Conservation (phyloP, 1,140 invertebrate genomes). For the Arctopsyche grandis region DNA sequence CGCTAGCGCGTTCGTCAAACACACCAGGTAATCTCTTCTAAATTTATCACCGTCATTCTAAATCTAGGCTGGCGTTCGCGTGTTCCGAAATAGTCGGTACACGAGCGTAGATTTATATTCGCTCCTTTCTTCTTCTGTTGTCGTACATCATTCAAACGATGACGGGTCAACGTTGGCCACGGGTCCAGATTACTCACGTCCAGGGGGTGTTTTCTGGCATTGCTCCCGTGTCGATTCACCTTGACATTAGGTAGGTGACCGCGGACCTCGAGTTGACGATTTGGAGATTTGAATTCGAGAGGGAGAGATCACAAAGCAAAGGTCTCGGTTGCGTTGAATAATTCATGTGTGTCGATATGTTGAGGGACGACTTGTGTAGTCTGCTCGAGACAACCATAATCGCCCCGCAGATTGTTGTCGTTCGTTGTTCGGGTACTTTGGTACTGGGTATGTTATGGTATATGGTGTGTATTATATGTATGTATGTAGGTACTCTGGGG, state of each 20-base stretch:
- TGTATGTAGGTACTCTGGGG: background rate
- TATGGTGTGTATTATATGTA: too few species aligned
- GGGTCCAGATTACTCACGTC: too few species aligned
- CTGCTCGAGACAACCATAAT: background rate
- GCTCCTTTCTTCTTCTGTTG: slow-evolving; percentile 5
- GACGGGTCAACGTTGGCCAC: background rate
- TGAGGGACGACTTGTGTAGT: slow-evolving; percentile 10
- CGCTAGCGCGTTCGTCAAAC: slow-evolving; percentile 4
- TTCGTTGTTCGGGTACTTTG: too few species aligned
- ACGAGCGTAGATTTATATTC: background rate
- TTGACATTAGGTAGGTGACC: background rate
- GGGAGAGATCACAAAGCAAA: slow-evolving; percentile 41
- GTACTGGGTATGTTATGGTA: too few species aligned
- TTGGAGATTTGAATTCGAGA: slow-evolving; percentile 48
- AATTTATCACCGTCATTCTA: slow-evolving; percentile 16
- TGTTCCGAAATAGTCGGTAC: background rate
- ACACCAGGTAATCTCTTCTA: slow-evolving; percentile 10
- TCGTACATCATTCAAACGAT: slow-evolving; percentile 8
- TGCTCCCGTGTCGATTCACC: background rate
- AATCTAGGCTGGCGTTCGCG: background rate
- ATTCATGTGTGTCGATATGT: slow-evolving; percentile 43
- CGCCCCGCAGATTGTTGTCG: background rate
- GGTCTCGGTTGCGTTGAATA: slow-evolving; percentile 49
- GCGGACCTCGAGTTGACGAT: slow-evolving; percentile 4
- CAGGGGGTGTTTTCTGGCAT: too few species aligned